Conservation (phyloP, 1,140 invertebrate species). For the Gryllus bimaculatus region DNA sequence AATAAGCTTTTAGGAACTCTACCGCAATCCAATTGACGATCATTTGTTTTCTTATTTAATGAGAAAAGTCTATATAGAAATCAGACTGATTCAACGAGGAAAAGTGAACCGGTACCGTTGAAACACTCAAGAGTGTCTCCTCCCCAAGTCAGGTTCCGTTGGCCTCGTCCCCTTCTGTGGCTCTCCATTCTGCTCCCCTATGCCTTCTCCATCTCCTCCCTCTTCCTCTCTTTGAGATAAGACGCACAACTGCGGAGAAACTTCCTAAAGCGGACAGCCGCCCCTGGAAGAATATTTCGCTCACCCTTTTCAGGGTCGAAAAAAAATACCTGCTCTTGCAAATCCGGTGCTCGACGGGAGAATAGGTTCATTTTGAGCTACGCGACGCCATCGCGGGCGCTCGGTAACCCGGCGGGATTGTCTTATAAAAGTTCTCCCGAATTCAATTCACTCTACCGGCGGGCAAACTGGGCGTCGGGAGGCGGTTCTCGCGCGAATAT, state of each 20-base stretch:
- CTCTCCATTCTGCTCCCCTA: no score
- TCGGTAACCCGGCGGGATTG: not conserved
- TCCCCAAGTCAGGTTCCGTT: no score
- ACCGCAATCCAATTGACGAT: no score
- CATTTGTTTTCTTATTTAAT: no score
- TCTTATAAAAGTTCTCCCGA: not conserved
- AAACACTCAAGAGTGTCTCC: no score
- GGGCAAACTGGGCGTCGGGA: not conserved
- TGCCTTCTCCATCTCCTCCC: not conserved
- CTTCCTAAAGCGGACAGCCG: not conserved
- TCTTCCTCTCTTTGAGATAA: not conserved
- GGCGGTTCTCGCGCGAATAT: no score
- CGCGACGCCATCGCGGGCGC: not conserved
- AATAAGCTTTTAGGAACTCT: no score
- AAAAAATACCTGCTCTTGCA: not conserved
- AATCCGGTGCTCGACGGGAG: not conserved
- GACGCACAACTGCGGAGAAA: not conserved
- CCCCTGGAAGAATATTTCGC: not conserved
- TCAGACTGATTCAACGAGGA: no score
- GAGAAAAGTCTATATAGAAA: no score
- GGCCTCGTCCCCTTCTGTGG: no score
- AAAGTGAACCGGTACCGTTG: no score
- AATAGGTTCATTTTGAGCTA: slow-evolving; percentile 1
- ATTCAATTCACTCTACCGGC: not conserved
- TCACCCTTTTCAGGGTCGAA: not conserved